A percentile compares a stretch with the other conserved stretches of the same genome.
Conservation (phyloP, 2,113 vertebrate species). For the Lucifuga dentata region DNA sequence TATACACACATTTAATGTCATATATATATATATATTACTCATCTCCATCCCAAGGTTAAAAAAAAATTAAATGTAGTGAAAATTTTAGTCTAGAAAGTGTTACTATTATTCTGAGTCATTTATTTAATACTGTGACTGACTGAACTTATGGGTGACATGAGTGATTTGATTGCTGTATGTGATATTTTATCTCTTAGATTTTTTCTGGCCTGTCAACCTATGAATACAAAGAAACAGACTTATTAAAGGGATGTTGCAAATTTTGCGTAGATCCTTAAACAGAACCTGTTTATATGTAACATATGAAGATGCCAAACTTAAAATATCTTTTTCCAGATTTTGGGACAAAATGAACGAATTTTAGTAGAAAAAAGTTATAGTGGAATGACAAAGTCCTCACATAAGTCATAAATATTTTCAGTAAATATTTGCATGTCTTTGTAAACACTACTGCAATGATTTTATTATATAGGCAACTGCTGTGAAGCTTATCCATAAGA, state of each 20-base stretch:
- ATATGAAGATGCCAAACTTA: neutral
- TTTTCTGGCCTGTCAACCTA: conserved; percentile 50
- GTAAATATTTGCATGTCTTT: neutral
- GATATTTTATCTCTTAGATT: conserved; percentile 51
- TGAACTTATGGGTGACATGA: conserved; percentile 45
- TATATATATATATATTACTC: too few relatives aligned
- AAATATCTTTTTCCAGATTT: neutral
- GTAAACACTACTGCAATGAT: neutral
- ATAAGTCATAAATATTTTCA: neutral
- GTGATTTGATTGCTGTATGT: conserved; percentile 50
- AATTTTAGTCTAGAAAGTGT: neutral
- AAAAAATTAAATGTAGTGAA: conserved; percentile 3
- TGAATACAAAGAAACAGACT: conserved; percentile 22
- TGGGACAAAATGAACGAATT: neutral
- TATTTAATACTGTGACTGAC: conserved; percentile 8
- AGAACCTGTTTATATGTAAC: neutral
- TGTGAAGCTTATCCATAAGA: conserved; percentile 10
- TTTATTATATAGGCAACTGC: neutral
- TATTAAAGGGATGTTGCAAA: conserved; percentile 12
- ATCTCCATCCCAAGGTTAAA: neutral
- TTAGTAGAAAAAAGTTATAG: neutral
- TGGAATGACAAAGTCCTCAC: neutral
- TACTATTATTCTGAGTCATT: neutral
- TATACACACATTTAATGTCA: too few relatives aligned
- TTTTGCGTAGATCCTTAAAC: conserved; percentile 13